phyloP scores from a whole-genome alignment of 2,888 invertebrate species.

The Augochlorella aurata region DNA sequence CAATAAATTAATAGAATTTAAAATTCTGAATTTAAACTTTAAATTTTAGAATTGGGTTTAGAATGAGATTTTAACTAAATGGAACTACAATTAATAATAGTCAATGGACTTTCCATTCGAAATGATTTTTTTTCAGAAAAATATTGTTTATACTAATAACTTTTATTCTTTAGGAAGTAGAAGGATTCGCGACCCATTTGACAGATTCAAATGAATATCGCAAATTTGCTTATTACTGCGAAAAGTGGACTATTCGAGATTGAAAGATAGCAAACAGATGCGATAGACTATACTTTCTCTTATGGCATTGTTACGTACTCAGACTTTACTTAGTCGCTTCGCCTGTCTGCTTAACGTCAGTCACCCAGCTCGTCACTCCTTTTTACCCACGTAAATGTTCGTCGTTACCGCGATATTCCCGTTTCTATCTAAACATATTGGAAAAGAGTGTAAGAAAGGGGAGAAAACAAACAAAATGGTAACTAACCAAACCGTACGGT shows the following conservation, averaged over 20 bases:
- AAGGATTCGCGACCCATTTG: too few relatives aligned
- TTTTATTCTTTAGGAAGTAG: too few relatives aligned
- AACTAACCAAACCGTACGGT: neutral
- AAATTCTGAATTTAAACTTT: too few relatives aligned
- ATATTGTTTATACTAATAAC: too few relatives aligned
- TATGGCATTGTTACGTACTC: neutral
- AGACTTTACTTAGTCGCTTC: neutral
- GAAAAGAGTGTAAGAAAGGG: neutral
- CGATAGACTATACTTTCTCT: neutral
- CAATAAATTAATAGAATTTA: too few relatives aligned
- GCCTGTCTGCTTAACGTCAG: neutral
- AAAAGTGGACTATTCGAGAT: neutral
- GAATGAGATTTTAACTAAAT: too few relatives aligned
- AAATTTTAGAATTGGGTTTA: too few relatives aligned
- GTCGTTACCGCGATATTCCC: neutral
- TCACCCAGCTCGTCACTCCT: neutral
- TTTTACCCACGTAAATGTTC: neutral
- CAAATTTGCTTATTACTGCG: too few relatives aligned
- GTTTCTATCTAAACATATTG: neutral
- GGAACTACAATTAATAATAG: too few relatives aligned
- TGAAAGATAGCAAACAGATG: neutral
- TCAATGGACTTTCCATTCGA: too few relatives aligned
- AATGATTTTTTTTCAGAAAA: too few relatives aligned
- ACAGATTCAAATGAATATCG: too few relatives aligned
- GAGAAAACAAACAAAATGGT: neutral